Evolutionary conservation across 2,113 vertebrate species (phyloP).

Genomic region (Mesoclemmys tuberculata): DNA sequence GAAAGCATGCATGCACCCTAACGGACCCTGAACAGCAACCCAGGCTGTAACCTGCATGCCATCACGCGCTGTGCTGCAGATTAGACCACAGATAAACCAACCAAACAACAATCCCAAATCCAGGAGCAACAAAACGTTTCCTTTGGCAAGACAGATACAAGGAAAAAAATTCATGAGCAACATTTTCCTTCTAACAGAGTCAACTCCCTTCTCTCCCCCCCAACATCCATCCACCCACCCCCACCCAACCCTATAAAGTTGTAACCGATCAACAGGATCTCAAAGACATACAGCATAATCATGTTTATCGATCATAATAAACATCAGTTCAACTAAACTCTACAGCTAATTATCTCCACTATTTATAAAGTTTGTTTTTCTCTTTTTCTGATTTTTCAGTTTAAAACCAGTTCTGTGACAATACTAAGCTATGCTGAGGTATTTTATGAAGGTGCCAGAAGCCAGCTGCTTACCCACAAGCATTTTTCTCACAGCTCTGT

Average conservation of each 20-base stretch:
- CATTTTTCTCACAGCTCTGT: constrained; percentile 72
- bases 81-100: constrained; percentile 78
- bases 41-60: constrained; percentile 57
- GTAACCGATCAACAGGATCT: constrained; percentile 81
- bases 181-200: constrained; percentile 78
- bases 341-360: constrained; percentile 86
- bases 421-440: constrained; percentile 95
- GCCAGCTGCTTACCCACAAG: constrained; percentile 75
- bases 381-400: constrained; percentile 81
- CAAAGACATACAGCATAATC: constrained; percentile 80
- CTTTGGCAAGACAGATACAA: constrained; percentile 93
- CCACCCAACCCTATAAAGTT: constrained; percentile 74
- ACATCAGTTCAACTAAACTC: constrained; percentile 89
- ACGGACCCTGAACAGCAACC: constrained; percentile 69
- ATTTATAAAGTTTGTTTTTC: constrained; percentile 84
- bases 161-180: constrained; percentile 72
- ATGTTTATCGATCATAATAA: constrained; percentile 78
- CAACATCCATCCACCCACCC: constrained; percentile 66
- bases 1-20: constrained; percentile 38
- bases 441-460: constrained; percentile 90
- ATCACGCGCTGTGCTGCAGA: constrained; percentile 61
- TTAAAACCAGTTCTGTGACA: constrained; percentile 86
- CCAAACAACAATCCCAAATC: constrained; percentile 74
- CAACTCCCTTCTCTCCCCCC: constrained; percentile 61
- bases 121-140: constrained; percentile 86